Evolutionary conservation across 2,113 vertebrate species (phyloP).

Genomic region (Edolisoma coerulescens): DNA sequence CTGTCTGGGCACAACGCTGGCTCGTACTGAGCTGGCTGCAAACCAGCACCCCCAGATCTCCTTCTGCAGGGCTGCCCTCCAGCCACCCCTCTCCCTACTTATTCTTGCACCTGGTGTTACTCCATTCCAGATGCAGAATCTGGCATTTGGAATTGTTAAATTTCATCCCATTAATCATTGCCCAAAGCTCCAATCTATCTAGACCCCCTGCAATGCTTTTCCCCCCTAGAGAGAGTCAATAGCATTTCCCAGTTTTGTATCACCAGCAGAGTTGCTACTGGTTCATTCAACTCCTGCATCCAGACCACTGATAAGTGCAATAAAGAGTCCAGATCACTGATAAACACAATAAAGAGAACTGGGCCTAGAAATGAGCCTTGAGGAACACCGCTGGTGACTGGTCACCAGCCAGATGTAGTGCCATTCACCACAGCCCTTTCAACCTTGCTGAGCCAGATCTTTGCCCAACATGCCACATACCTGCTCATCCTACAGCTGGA

Average conservation of each 20-base stretch:
- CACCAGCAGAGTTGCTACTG: background rate
- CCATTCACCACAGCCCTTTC: background rate
- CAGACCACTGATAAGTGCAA: background rate
- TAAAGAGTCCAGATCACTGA: background rate
- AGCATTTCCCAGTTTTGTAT: background rate
- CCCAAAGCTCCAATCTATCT: background rate
- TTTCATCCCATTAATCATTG: background rate
- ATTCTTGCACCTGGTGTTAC: background rate
- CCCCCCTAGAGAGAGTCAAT: background rate
- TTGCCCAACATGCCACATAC: rapidly evolving
- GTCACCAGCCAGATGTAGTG: background rate
- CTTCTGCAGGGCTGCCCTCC: background rate
- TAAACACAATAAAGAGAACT: background rate
- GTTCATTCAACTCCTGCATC: background rate
- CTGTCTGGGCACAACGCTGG: background rate
- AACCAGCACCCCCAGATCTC: background rate
- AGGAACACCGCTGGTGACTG: rapidly evolving
- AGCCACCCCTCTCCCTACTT: background rate
- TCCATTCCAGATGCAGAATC: background rate
- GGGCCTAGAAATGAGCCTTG: background rate
- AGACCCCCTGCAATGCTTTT: background rate
- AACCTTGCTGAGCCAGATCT: background rate
- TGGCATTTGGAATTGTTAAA: background rate
- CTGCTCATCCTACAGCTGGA: background rate
- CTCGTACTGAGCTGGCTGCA: background rate